phyloP scores from a whole-genome alignment of 2,888 invertebrate species.

The Sarcophaga carnaria region DNA sequence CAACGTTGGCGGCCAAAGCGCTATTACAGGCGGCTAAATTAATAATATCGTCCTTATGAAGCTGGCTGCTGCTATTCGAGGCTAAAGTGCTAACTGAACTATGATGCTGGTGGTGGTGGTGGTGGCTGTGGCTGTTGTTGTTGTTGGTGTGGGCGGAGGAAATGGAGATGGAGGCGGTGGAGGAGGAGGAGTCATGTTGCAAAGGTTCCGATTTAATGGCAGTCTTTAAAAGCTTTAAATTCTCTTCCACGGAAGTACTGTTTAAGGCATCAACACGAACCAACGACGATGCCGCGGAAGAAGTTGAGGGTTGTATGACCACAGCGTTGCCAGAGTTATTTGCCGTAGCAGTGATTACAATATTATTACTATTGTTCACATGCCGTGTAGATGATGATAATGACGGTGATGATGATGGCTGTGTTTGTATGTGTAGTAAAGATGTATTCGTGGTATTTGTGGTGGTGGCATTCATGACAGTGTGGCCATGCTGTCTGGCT shows the following conservation, averaged over 20 bases:
- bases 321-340: not conserved
- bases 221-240: constrained; percentile 78
- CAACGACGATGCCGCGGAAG: constrained; percentile 41
- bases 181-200: constrained; percentile 75
- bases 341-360: constrained; percentile 55
- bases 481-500: constrained; percentile 59
- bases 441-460: constrained; percentile 39
- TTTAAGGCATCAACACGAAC: constrained; percentile 40
- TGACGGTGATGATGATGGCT: constrained; percentile 58
- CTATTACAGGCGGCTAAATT: constrained; percentile 67
- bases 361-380: constrained; percentile 51
- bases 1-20: constrained; percentile 58
- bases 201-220: constrained; percentile 81
- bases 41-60: constrained; percentile 63
- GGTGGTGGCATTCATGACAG: constrained; percentile 44
- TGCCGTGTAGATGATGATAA: constrained; percentile 60
- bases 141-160: constrained; percentile 27
- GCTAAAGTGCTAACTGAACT: constrained; percentile 43
- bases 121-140: not conserved
- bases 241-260: constrained; percentile 74
- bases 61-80: constrained; percentile 54
- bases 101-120: constrained; percentile 47
- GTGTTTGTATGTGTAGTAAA: constrained; percentile 34
- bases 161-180: constrained; percentile 24
- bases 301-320: not conserved